Evolutionary conservation across 2,113 vertebrate species (phyloP), one percentile per base, ranked within the genome.

Genomic region (Larimichthys polyactis): DNA sequence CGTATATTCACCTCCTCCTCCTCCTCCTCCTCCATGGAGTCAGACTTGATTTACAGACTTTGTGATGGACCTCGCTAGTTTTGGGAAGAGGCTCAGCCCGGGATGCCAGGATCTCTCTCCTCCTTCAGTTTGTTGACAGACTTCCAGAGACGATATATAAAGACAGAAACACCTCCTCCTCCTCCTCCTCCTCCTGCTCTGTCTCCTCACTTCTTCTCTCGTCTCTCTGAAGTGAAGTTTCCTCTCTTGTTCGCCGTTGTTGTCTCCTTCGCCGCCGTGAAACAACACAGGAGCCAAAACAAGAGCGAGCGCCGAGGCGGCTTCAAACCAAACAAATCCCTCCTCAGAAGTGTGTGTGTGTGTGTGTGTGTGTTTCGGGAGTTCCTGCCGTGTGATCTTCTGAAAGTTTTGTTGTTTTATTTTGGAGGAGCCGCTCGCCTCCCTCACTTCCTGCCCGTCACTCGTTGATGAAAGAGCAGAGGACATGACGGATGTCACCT

Each of bases 191-290:
- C 64, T 51, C 57, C 10, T 65, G 63, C 66, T 71, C 84, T 54
- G 40, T 52, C 54, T 67, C 71, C 66, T 54, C 44, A 55, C 54
- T 76, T 62, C 8, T 20, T 43, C 65, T 67, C 65, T 58, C 27
- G 57, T 67, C 27, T 66, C 88, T 91, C 81, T 90, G 90, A 94
- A 84, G 91, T 89, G 71, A 92, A 87, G 81, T 85, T 93, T 79
- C 79, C 80, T 75, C 78, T 92, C 88, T 91, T 77, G 83, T 89
- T 85, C 74, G 58, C 11, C 62, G 67, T 79, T 76, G 75, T 88
- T 91, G 88, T 93, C 89, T 92, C 79, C 81, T 57, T 52, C 66
- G 59, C 78, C 67, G 83, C 80, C 20, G 75, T 84, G 78, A 89
- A 78, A 83, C 67, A 72, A 85, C 79, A 82, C 72, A 65, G 72